Evolutionary conservation across 2,888 invertebrate genomes (phyloP).

Genomic region (Hydropsyche betteni): DNA sequence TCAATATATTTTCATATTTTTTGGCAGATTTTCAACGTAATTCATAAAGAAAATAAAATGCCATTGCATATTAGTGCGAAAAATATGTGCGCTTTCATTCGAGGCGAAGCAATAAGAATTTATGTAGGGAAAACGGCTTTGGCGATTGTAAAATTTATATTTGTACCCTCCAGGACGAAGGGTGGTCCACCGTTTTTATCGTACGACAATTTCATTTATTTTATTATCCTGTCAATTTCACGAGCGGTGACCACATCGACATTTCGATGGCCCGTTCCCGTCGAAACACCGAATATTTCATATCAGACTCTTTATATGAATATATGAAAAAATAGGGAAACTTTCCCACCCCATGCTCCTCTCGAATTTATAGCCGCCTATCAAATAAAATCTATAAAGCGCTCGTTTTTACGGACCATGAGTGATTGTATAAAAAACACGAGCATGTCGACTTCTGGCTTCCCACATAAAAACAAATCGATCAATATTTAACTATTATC

Average conservation of each 20-base stretch:
- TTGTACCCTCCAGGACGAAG: slow-evolving; percentile 3
- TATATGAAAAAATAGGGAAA: not conserved
- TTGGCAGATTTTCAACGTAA: too few species aligned
- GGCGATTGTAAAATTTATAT: slow-evolving; percentile 30
- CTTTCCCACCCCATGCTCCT: not conserved
- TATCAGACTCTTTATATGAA: slow-evolving; percentile 20
- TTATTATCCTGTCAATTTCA: slow-evolving; percentile 47
- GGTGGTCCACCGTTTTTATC: slow-evolving; percentile 35
- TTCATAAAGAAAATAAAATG: too few species aligned
- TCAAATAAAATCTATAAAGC: slow-evolving; percentile 8
- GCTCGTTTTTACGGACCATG: too few species aligned
- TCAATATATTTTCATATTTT: too few species aligned
- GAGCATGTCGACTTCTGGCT: too few species aligned
- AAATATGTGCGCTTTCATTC: slow-evolving; percentile 22
- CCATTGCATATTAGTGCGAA: slow-evolving; percentile 5
- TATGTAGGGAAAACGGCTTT: slow-evolving; percentile 29
- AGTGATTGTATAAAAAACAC: too few species aligned
- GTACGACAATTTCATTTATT: slow-evolving; percentile 44
- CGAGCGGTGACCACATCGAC: slow-evolving; percentile 47
- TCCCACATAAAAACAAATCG: too few species aligned
- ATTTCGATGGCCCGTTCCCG: slow-evolving; percentile 36
- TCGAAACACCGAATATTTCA: slow-evolving; percentile 25
- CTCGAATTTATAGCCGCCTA: slow-evolving; percentile 14
- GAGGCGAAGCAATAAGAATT: slow-evolving; percentile 20
- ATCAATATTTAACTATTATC: too few species aligned